Evolutionary conservation across 2,113 vertebrate genomes (phyloP).

Genomic region (Colossoma macropomum): DNA sequence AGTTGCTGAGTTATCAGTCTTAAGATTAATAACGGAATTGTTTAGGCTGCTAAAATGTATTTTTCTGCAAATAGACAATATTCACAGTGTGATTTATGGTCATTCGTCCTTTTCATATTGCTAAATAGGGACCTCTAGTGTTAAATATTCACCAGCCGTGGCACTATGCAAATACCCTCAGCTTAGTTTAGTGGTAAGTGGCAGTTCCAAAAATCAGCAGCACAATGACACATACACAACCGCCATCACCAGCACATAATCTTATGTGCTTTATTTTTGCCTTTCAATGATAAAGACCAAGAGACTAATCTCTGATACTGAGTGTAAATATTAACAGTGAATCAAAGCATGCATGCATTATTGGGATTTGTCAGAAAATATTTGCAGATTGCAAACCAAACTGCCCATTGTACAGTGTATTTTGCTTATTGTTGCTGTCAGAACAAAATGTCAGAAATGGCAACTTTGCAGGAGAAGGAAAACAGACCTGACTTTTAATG

Average conservation of each 20-base stretch:
- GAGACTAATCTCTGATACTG: too few relatives aligned
- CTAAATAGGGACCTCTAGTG: slow-evolving; percentile 6
- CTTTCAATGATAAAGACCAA: background rate
- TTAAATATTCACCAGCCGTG: background rate
- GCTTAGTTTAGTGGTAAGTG: background rate
- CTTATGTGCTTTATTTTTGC: background rate
- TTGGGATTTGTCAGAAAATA: background rate
- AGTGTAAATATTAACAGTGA: background rate
- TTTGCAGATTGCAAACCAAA: background rate
- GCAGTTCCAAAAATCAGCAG: background rate
- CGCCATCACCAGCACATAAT: background rate
- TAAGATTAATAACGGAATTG: too few relatives aligned
- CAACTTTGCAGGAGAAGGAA: too few relatives aligned
- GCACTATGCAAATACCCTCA: background rate
- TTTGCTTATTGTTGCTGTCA: too few relatives aligned
- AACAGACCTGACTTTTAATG: too few relatives aligned
- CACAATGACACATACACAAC: background rate
- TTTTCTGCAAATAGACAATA: too few relatives aligned
- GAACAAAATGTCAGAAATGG: too few relatives aligned
- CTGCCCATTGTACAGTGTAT: background rate
- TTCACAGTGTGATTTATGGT: background rate
- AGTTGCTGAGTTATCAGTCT: too few relatives aligned
- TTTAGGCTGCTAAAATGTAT: too few relatives aligned
- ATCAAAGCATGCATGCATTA: background rate
- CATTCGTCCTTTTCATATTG: background rate